Conservation (phyloP, 2,113 vertebrate genomes). For the Oryctolagus cuniculus region mOryCun1.1 NC_091440.1:4401501-4402000, state of each 20-base stretch:
- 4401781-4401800: background rate
- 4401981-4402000: background rate
- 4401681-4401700: background rate
- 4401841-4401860: rapidly evolving
- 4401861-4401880: background rate
- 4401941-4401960: background rate
- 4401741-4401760: rapidly evolving
- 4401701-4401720: too few relatives aligned
- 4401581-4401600: background rate
- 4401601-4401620: background rate
- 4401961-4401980: too few relatives aligned
- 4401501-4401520: background rate
- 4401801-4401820: background rate
- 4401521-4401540: too few relatives aligned
- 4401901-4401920: background rate
- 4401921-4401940: rapidly evolving
- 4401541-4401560: background rate
- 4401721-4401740: background rate
- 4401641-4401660: background rate
- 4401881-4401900: rapidly evolving
- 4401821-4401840: rapidly evolving
- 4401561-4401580: background rate
- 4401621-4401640: background rate
- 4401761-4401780: background rate
- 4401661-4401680: background rate